Conservation (phyloP, 2,113 vertebrate species). For the Actinemys pallida region DNA sequence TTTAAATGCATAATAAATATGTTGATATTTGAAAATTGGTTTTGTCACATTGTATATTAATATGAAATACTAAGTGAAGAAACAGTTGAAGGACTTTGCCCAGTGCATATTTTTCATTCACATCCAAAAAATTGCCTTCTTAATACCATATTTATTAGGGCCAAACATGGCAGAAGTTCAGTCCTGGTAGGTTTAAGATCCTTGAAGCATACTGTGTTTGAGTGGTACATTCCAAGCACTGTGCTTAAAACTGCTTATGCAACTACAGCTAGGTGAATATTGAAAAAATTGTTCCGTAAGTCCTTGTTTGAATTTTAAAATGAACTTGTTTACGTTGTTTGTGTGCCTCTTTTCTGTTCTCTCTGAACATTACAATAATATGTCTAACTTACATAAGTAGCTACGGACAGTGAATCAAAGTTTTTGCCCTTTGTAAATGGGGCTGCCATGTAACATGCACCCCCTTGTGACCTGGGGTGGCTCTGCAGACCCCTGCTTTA, state of each 20-base stretch:
- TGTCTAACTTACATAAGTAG: neutral
- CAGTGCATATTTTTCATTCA: neutral
- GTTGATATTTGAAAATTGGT: constrained; percentile 38
- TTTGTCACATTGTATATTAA: constrained; percentile 47
- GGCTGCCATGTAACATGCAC: neutral
- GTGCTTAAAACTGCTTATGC: neutral
- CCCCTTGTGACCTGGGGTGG: neutral
- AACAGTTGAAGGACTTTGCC: constrained; percentile 19
- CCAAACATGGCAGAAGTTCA: neutral
- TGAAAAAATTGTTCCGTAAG: neutral
- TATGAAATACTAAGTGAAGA: constrained; percentile 24
- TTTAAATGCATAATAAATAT: constrained; percentile 53
- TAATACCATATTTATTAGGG: neutral
- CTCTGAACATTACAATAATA: neutral
- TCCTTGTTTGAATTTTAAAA: neutral
- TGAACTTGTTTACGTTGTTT: neutral
- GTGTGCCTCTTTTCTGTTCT: neutral
- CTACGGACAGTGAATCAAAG: neutral
- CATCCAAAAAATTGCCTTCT: constrained; percentile 15
- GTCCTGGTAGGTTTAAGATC: neutral
- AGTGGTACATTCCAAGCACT: neutral
- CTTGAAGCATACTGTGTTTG: constrained; percentile 20
- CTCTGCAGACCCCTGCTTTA: neutral
- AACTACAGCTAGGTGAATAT: neutral
- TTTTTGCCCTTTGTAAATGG: neutral